These are phyloP conservation scores for Pseudomyrmex gracilis DNA, from an alignment of 1,140 invertebrate genomes.

Conservation along the genomic window DNA sequence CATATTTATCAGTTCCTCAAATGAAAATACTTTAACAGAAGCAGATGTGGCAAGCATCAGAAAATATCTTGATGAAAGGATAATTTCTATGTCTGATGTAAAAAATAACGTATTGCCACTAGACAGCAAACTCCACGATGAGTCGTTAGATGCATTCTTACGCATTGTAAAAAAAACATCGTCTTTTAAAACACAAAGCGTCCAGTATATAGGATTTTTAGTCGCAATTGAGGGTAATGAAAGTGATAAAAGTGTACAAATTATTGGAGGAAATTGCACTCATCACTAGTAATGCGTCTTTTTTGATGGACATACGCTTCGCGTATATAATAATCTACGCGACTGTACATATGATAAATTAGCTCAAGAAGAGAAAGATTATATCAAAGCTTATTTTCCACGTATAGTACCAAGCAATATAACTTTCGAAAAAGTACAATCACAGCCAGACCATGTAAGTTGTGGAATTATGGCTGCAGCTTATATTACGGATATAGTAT, in stretches of 20 bases:
- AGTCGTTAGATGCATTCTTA: conserved; percentile 1
- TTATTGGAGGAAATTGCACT: not conserved
- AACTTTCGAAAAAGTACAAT: too few species aligned
- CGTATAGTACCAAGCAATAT: too few species aligned
- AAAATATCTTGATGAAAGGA: not conserved
- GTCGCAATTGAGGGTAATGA: not conserved
- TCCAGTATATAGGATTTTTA: not conserved
- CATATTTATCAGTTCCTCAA: not conserved
- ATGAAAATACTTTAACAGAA: not conserved
- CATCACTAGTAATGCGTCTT: not conserved
- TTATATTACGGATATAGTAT: too few species aligned
- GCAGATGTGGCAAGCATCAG: not conserved
- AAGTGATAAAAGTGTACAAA: not conserved
- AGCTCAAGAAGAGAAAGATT: too few species aligned
- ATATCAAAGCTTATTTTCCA: too few species aligned
- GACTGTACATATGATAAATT: too few species aligned
- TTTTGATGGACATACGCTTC: too few species aligned
- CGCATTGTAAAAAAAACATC: not conserved
- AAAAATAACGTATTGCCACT: not conserved
- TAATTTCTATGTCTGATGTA: not conserved
- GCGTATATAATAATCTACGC: too few species aligned
- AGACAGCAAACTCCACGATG: not conserved
- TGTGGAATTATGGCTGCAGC: too few species aligned
- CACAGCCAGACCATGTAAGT: too few species aligned
- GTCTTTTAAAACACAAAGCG: not conserved